A percentile compares a stretch with the other conserved stretches of the same genome.
Evolutionary conservation across 2,797 vertebrate genomes (phyloP).

Genomic region (Emydoidea blandingii): DNA sequence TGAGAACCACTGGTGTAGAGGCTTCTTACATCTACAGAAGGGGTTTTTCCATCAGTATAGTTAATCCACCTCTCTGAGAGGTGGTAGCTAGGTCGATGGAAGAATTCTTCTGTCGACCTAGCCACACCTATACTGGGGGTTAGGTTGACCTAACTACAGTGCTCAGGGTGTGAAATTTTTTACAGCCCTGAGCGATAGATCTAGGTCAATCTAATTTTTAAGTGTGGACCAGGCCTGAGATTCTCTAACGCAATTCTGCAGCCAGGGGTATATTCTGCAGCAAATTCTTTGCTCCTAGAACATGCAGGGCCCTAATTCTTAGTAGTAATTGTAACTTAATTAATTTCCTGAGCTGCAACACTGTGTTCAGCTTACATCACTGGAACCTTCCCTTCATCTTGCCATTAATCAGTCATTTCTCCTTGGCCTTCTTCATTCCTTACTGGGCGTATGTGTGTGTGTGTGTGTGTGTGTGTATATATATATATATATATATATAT

Average conservation of each 20-base stretch:
- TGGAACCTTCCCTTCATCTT: background rate
- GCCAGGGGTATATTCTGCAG: background rate
- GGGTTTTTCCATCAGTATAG: too few relatives aligned
- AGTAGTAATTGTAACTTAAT: background rate
- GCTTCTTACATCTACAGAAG: too few relatives aligned
- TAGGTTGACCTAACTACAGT: too few relatives aligned
- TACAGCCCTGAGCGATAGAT: too few relatives aligned
- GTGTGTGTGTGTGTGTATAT: too few relatives aligned
- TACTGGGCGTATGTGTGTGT: background rate
- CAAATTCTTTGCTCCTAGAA: background rate
- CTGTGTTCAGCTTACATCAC: background rate
- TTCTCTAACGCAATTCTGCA: background rate
- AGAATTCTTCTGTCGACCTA: too few relatives aligned
- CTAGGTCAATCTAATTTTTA: too few relatives aligned
- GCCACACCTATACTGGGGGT: too few relatives aligned
- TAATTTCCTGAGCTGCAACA: background rate
- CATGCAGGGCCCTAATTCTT: background rate
- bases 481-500: background rate
- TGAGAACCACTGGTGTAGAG: too few relatives aligned
- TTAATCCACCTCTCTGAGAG: too few relatives aligned
- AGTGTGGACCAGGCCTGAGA: background rate
- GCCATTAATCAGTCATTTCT: background rate
- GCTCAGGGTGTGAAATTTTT: too few relatives aligned
- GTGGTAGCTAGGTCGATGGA: too few relatives aligned
- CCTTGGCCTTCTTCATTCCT: background rate